Conservation (phyloP, 2,113 vertebrate species). For the Datnioides undecimradiatus region DNA sequence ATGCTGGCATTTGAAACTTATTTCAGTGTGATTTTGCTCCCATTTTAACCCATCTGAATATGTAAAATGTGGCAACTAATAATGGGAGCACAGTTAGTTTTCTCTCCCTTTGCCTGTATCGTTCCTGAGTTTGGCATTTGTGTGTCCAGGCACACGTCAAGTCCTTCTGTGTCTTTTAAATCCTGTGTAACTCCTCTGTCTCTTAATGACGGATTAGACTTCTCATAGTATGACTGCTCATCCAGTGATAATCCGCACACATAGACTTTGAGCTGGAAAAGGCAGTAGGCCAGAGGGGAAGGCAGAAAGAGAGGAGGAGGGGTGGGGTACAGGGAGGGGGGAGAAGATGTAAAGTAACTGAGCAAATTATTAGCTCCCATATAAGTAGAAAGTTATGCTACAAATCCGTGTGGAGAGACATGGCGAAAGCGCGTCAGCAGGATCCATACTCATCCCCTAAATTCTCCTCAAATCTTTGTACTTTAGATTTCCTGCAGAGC, state of each 20-base stretch:
- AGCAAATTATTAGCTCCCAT: constrained; percentile 31
- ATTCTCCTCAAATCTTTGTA: constrained; percentile 5
- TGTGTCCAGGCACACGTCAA: constrained; percentile 41
- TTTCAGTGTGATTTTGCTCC: neutral
- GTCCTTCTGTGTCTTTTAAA: constrained; percentile 55
- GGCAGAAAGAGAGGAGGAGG: constrained; percentile 6
- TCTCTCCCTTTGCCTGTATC: constrained; percentile 7
- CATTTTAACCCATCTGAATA: neutral
- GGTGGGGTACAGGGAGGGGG: neutral
- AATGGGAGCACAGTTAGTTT: neutral
- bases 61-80: neutral
- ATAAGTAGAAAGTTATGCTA: constrained; percentile 28
- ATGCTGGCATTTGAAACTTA: neutral
- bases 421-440: constrained; percentile 23
- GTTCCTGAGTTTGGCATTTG: constrained; percentile 10
- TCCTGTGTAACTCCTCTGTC: constrained; percentile 66
- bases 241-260: constrained; percentile 70
- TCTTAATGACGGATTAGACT: constrained; percentile 76
- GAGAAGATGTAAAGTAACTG: constrained; percentile 8
- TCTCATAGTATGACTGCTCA: constrained; percentile 76
- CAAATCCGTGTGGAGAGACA: constrained; percentile 8
- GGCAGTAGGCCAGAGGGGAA: constrained; percentile 49
- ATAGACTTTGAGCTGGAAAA: constrained; percentile 50
- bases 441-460: constrained; percentile 7
- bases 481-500: neutral